Percentiles rank a stretch among this genome's conserved stretches.
Evolutionary conservation across 2,888 invertebrate species (phyloP).

Genomic region (Dorcus hopei): DNA sequence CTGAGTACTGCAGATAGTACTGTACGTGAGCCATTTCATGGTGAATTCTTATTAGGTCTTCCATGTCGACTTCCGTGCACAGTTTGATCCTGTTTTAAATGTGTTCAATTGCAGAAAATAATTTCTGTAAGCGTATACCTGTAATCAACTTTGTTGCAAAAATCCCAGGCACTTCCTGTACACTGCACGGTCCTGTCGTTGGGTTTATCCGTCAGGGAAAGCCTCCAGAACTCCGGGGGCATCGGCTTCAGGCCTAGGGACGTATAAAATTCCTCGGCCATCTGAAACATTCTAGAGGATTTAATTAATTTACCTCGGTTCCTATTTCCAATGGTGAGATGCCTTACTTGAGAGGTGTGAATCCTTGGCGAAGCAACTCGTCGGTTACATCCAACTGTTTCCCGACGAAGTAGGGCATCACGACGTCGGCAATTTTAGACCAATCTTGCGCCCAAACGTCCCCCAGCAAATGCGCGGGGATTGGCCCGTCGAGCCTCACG

Average conservation of each 20-base stretch:
- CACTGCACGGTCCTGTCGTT: constrained; percentile 69
- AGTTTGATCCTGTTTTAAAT: constrained; percentile 67
- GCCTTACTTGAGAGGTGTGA: constrained; percentile 65
- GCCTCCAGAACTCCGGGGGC: constrained; percentile 81
- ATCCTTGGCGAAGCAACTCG: constrained; percentile 72
- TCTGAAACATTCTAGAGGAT: constrained; percentile 70
- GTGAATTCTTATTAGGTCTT: constrained; percentile 73
- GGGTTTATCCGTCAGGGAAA: constrained; percentile 76
- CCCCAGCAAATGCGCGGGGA: constrained; percentile 82
- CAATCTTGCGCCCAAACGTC: constrained; percentile 86
- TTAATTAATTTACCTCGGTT: constrained; percentile 1
- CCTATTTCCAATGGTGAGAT: not conserved
- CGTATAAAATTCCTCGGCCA: constrained; percentile 79
- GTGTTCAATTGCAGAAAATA: not conserved
- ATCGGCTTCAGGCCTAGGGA: constrained; percentile 77
- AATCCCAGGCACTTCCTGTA: constrained; percentile 81
- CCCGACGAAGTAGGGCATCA: constrained; percentile 72
- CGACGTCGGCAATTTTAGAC: constrained; percentile 70
- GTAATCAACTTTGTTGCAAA: constrained; percentile 78
- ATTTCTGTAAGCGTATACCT: constrained; percentile 53
- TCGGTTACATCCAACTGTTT: constrained; percentile 71
- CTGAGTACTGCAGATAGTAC: constrained; percentile 75
- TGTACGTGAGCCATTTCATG: constrained; percentile 83
- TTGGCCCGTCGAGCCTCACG: constrained; percentile 63
- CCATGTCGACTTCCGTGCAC: constrained; percentile 76